Base-by-base conservation (phyloP, 2,797 vertebrate genomes). In the Poeciliopsis turneri region DNA sequence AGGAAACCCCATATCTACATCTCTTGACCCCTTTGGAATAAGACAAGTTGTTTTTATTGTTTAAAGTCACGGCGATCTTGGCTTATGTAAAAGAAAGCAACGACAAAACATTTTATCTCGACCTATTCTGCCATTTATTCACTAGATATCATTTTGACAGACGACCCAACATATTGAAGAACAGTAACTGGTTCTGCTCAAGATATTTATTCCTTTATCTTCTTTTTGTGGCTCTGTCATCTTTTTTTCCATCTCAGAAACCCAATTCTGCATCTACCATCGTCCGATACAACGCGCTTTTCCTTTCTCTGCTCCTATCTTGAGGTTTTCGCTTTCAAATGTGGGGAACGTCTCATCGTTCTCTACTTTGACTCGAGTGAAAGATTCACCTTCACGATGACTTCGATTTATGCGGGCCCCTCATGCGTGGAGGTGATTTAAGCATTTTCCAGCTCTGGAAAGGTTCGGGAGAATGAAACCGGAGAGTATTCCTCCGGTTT, bases 371-470 rank as follows among this genome's bases (percentile, higher is more conserved):
- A 2, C 57, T 59, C 12, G 0, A 59, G 13, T 28, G n/a, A 30
- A 15, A 59, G 57, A 59, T 51, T 47, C 46, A 49, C 15, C 47
- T 72, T 72, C 43, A 72, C 4, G 33, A 51, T 51, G 30, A 51
- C 51, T 73, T 30, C 53, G 71, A 51, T 73, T 53, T 51, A 36
- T 36, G n/a, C 57, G 16, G 11, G 57, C 23, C 23, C 49, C 23
- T 53, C 10, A 25, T 53, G 49, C 49, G 0, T 8, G 1, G 49
- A 53, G 49, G 49, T 53, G 49, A 53, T 59, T 30, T 28, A 59
- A 59, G 57, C 12, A 64, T 64, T 64, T 64, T 64, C 59, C 59
- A 64, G 59, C 30, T 36, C 59, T 64, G 59, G 33, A 64, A 33
- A 64, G 59, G 30, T 64, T 16, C 30, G 11, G n/a, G 4, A 28